phyloP scores from a whole-genome alignment of 2,888 invertebrate species.

The Nineta flava region DNA sequence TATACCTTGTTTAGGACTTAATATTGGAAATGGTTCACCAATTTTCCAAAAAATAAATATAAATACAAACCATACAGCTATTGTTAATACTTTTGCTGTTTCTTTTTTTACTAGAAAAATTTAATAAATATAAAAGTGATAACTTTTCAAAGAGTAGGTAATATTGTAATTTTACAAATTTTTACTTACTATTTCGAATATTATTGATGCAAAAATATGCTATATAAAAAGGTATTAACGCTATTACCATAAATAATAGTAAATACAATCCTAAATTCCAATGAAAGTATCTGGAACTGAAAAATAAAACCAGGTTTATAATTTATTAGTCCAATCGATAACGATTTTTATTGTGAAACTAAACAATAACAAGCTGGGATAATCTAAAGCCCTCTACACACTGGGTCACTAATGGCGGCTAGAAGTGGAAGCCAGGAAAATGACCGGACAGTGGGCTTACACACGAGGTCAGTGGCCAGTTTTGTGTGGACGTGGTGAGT shows the following conservation, averaged over 20 bases:
- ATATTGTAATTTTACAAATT: background rate
- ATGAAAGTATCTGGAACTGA: slow-evolving; percentile 80
- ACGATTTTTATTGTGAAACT: too few relatives aligned
- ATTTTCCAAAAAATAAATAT: slow-evolving; percentile 97
- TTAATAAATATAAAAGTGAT: background rate
- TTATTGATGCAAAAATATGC: slow-evolving; percentile 88
- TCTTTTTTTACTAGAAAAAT: slow-evolving; percentile 46
- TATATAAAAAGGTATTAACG: slow-evolving; percentile 92
- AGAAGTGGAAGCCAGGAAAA: too few relatives aligned
- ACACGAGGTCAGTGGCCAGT: too few relatives aligned
- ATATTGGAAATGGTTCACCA: slow-evolving; percentile 95
- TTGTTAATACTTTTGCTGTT: slow-evolving; percentile 62
- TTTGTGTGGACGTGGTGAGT: too few relatives aligned
- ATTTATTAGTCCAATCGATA: too few relatives aligned
- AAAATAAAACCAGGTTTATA: slow-evolving; percentile 18
- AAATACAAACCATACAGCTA: slow-evolving; percentile 77
- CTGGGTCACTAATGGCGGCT: too few relatives aligned
- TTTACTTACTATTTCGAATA: slow-evolving; percentile 58
- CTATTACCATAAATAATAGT: slow-evolving; percentile 85
- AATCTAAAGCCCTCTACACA: too few relatives aligned
- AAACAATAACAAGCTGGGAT: too few relatives aligned
- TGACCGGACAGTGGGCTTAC: too few relatives aligned
- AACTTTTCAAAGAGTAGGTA: too few relatives aligned
- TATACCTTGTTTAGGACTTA: slow-evolving; percentile 89
- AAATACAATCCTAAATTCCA: slow-evolving; percentile 89